These are phyloP conservation scores for Neoascia interrupta DNA, from an alignment of 2,888 invertebrate genomes.

Conservation along the genomic window DNA sequence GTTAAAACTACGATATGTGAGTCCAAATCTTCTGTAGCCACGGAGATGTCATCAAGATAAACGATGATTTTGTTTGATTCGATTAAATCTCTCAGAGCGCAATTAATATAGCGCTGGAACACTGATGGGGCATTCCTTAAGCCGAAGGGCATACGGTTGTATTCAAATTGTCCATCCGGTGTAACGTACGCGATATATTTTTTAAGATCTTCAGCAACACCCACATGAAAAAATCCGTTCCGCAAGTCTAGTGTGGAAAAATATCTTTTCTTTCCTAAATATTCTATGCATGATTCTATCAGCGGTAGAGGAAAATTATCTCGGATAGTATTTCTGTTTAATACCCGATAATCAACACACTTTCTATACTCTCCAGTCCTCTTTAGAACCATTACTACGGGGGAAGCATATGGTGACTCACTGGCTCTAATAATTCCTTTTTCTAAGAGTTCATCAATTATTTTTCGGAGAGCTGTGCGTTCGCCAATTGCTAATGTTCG, in stretches of 20 bases:
- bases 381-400: conserved; percentile 23
- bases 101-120: conserved; percentile 64
- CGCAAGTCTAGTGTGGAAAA: conserved; percentile 33
- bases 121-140: conserved; percentile 64
- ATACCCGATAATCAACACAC: neutral
- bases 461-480: conserved; percentile 16
- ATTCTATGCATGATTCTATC: conserved; percentile 26
- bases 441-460: conserved; percentile 16
- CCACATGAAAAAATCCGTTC: conserved; percentile 43
- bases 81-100: conserved; percentile 60
- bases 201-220: conserved; percentile 26
- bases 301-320: conserved; percentile 33
- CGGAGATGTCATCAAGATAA: conserved; percentile 71
- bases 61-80: conserved; percentile 52
- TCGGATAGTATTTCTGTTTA: neutral
- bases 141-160: conserved; percentile 61
- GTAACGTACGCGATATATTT: conserved; percentile 37
- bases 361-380: conserved; percentile 31
- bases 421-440: conserved; percentile 21
- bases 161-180: conserved; percentile 3
- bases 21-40: conserved; percentile 59
- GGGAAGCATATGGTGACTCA: conserved; percentile 9
- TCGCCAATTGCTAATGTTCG: conserved; percentile 21
- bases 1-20: conserved; percentile 59
- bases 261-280: conserved; percentile 27